phyloP scores from a whole-genome alignment of 2,888 invertebrate species.

The Xanthorhoe designata region DNA sequence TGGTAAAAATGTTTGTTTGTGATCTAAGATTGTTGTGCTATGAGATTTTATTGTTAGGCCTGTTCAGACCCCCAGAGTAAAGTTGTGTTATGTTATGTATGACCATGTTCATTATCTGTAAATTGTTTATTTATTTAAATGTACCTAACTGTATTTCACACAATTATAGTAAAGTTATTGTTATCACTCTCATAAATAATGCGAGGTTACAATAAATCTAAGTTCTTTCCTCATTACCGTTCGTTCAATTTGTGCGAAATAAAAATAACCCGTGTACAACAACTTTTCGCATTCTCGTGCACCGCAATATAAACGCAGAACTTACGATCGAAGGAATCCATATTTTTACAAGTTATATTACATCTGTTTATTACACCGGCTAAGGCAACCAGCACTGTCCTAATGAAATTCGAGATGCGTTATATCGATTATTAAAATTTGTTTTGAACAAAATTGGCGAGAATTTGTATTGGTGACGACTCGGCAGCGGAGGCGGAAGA shows the following conservation, averaged over 20 bases:
- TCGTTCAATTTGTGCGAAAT: conserved; percentile 32
- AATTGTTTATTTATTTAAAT: conserved; percentile 15
- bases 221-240: conserved; percentile 30
- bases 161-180: conserved; percentile 24
- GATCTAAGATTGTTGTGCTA: background rate
- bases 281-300: conserved; percentile 44
- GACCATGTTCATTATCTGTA: conserved; percentile 6
- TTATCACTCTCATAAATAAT: conserved; percentile 18
- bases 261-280: conserved; percentile 33
- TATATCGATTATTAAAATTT: conserved; percentile 64
- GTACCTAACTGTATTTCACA: conserved; percentile 10
- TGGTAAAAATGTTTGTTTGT: background rate
- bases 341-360: conserved; percentile 57
- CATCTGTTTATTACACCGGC: conserved; percentile 58
- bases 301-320: conserved; percentile 52
- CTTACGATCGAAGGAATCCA: conserved; percentile 56
- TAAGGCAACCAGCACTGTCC: conserved; percentile 56
- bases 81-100: background rate
- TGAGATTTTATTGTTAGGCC: background rate
- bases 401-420: conserved; percentile 66
- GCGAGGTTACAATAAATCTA: conserved; percentile 28
- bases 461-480: conserved; percentile 66
- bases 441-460: conserved; percentile 62
- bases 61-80: background rate
- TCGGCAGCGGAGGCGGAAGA: conserved; percentile 79